A percentile compares a stretch with the other conserved stretches of the same genome.
Conservation (phyloP, 2,888 invertebrate genomes). For the Mesorhabditis spiculigera region DNA sequence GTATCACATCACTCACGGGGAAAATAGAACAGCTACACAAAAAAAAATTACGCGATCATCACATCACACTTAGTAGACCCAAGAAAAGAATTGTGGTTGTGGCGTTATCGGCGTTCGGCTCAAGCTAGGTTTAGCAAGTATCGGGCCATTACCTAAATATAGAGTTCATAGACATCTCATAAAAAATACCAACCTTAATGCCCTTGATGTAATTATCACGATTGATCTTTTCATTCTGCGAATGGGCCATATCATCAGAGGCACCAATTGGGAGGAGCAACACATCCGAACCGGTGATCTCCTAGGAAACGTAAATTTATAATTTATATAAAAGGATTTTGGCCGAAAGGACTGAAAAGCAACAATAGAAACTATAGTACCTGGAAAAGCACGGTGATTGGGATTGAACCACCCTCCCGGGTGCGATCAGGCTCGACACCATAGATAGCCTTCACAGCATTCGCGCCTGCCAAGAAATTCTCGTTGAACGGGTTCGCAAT, state of each 20-base stretch:
- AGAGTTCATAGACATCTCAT: no score
- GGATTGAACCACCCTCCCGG: constrained; percentile 95
- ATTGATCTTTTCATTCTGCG: constrained; percentile 95
- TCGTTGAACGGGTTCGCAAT: constrained; percentile 85
- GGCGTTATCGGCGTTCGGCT: no score
- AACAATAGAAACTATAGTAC: constrained; percentile 1
- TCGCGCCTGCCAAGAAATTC: constrained; percentile 80
- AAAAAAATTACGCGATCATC: no score
- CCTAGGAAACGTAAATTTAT: constrained; percentile 44
- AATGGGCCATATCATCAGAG: constrained; percentile 95
- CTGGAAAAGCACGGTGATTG: constrained; percentile 82
- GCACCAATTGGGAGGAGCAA: constrained; percentile 89
- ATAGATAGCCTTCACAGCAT: constrained; percentile 69
- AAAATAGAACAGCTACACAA: no score
- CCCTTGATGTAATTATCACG: constrained; percentile 60
- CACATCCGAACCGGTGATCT: constrained; percentile 74
- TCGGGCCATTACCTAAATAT: no score
- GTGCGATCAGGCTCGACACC: constrained; percentile 87
- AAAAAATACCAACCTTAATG: background rate
- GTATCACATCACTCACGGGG: no score
- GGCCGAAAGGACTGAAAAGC: background rate
- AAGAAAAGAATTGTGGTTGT: no score
- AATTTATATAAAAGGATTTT: background rate
- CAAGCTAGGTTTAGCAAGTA: no score
- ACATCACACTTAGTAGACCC: no score